phyloP scores from a whole-genome alignment of 2,797 vertebrate species.

The Tympanoctomys barrerae region DNA sequence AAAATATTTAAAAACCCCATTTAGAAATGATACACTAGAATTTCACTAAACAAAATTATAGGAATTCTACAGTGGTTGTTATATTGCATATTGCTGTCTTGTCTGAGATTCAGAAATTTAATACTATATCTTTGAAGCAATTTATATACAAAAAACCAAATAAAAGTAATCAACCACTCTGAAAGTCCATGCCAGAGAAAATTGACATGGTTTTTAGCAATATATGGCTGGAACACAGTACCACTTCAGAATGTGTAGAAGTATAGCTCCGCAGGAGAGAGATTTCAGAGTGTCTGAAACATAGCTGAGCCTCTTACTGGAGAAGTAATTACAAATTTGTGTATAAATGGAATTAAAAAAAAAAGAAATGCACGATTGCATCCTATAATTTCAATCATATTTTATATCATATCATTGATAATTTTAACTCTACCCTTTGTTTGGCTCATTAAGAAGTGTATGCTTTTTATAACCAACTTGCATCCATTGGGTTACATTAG shows the following conservation, averaged over 20 bases:
- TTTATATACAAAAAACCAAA: not conserved
- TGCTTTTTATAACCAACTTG: conserved; percentile 1
- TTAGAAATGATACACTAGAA: too few species aligned
- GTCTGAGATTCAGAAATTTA: not conserved
- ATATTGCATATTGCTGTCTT: too few species aligned
- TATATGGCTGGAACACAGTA: conserved; percentile 12
- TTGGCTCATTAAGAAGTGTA: not conserved
- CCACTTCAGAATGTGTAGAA: conserved; percentile 9
- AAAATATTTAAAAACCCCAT: too few species aligned
- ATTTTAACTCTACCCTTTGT: conserved; percentile 28
- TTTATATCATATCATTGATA: conserved; percentile 21
- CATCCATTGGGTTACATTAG: conserved; percentile 5
- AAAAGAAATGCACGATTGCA: not conserved
- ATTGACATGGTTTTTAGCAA: not conserved
- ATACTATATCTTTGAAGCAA: not conserved
- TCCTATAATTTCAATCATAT: not conserved
- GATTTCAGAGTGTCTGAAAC: not conserved
- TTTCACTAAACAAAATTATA: too few species aligned
- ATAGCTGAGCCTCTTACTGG: not conserved
- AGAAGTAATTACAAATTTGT: not conserved
- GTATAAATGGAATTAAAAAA: not conserved
- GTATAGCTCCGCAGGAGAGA: not conserved
- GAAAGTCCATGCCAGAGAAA: not conserved
- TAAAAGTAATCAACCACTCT: conserved; percentile 9
- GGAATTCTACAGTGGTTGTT: too few species aligned